Evolutionary conservation across 64 coral and sea anemone species (phyloP).

Genomic region (Porites australiensis): DNA sequence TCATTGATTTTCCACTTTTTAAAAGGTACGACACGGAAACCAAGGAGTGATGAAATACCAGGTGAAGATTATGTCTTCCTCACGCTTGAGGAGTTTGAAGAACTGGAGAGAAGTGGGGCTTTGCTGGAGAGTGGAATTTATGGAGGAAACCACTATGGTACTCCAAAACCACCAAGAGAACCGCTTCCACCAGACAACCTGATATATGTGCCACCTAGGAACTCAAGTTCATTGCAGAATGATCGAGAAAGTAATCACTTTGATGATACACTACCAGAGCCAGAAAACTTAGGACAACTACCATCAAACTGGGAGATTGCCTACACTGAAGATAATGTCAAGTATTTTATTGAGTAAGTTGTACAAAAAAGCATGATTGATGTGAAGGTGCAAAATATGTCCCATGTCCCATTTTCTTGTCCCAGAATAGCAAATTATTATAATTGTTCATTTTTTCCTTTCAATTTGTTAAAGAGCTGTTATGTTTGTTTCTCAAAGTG

Average conservation of each 20-base stretch:
- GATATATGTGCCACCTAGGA: constrained; percentile 38
- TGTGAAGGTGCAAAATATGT: no score
- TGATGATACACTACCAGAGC: constrained; percentile 5
- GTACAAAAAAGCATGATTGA: not conserved
- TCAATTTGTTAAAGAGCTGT: no score
- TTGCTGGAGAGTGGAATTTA: constrained; percentile 93
- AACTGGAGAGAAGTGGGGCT: constrained; percentile 81
- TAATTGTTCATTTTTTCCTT: no score
- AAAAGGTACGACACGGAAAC: constrained; percentile 86
- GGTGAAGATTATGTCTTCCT: constrained; percentile 94
- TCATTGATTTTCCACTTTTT: not conserved
- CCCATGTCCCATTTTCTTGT: no score
- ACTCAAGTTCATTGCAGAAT: not conserved
- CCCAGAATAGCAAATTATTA: no score
- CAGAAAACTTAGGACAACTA: constrained; percentile 69
- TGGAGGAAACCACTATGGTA: constrained; percentile 96
- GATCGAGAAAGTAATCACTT: not conserved
- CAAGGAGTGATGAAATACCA: constrained; percentile 88
- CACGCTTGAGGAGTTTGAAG: constrained; percentile 73
- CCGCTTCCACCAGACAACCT: constrained; percentile 42
- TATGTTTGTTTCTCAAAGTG: no score
- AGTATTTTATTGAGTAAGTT: constrained; percentile 98
- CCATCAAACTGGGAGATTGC: constrained; percentile 97
- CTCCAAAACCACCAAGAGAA: constrained; percentile 94
- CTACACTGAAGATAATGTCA: constrained; percentile 92